Evolutionary conservation across 2,888 invertebrate species (phyloP).

Genomic region (Cantharis flavilabris): DNA sequence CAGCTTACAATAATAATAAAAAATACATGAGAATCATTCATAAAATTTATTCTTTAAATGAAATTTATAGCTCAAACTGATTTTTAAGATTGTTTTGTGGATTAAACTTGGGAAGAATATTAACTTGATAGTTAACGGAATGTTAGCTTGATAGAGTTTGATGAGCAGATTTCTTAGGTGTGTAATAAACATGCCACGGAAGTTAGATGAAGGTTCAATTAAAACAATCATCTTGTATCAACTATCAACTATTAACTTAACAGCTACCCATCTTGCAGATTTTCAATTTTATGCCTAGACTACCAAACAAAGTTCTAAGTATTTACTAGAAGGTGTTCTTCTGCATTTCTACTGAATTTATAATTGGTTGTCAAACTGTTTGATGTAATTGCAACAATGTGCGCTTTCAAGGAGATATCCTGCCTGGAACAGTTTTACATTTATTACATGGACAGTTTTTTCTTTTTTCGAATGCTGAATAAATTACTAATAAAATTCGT

Average conservation of each 20-base stretch:
- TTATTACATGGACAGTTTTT: background rate
- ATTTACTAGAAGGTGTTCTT: no score
- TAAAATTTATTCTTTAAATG: background rate
- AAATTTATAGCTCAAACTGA: background rate
- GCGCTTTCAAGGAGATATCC: background rate
- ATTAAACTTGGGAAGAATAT: background rate
- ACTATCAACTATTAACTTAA: background rate
- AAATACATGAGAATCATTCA: background rate
- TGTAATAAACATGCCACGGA: conserved; percentile 1
- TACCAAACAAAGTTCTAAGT: no score
- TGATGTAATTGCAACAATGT: no score
- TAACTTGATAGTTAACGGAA: background rate
- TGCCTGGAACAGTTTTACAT: background rate
- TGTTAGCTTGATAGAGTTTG: background rate
- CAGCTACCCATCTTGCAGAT: background rate
- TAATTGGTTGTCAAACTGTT: no score
- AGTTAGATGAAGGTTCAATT: conserved; percentile 9
- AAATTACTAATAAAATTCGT: background rate
- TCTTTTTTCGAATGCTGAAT: no score
- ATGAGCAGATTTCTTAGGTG: background rate
- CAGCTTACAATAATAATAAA: background rate
- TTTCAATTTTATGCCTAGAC: no score
- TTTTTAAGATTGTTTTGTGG: background rate
- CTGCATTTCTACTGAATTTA: no score
- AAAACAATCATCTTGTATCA: background rate